Evolutionary conservation across 53 echinoderm and acorn worm genomes (phyloP), one percentile per base, ranked within the genome.

Genomic region (Echinometra lucunter): DNA sequence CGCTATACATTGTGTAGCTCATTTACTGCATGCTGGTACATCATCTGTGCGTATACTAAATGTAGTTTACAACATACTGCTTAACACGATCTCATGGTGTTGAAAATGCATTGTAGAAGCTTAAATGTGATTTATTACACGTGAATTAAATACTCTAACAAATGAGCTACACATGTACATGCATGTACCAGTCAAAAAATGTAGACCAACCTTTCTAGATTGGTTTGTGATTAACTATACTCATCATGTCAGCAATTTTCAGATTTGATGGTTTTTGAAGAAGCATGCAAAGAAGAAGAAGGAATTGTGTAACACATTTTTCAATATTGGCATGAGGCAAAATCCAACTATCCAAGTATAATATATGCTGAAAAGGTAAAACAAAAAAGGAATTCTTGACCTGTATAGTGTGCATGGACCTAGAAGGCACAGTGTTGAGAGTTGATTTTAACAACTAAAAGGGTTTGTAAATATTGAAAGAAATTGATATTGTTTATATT

Each of bases 401-500:
- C 42, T 81, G 81, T 44, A 81, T 23, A 42, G 63, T 56, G 7
- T 18, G 81, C 23, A 85, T 45, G 85, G 49, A n/a, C 18, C 21
- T 78, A 78, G 38, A 42, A 78, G 42, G 19, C 4, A 40, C 32
- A 69, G 32, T 34, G 32, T 69, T 8, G 30, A 69, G 18, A 75
- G 18, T 63, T 40, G 78, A 78, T 78, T 78, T 47, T 85, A 49
- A 47, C 4, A 85, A 49, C 16, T n/a, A n/a, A 85, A 49, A 85
- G 85, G 45, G n/a, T 45, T 47, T 85, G 85, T 85, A 85, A 85
- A 85, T 85, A 85, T 85, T 85, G 17, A 35, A 35, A 74, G 35
- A 49, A 28, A 47, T 85, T n/a, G 12, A 27, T n/a, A 28, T 13
- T 85, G 85, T 85, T 49, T 13, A 85, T 85, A 85, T 85, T 85